Evolutionary conservation across 2,113 vertebrate genomes (phyloP).

Genomic region (Silurus meridionalis): DNA sequence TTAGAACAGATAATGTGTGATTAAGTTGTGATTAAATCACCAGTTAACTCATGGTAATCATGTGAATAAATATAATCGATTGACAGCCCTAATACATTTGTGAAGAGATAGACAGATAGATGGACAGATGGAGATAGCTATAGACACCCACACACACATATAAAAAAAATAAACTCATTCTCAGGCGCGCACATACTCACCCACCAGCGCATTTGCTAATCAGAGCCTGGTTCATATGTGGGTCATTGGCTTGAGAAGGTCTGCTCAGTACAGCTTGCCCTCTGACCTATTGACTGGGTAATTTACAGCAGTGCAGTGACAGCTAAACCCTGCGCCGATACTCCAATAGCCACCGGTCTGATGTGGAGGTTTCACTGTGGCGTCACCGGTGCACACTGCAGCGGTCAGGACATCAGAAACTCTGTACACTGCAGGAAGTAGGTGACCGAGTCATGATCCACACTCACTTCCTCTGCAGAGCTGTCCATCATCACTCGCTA

Average conservation of each 20-base stretch:
- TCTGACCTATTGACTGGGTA: slow-evolving; percentile 35
- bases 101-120: too few species aligned
- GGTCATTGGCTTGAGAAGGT: slow-evolving; percentile 5
- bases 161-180: background rate
- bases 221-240: slow-evolving; percentile 2
- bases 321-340: slow-evolving; percentile 7
- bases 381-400: background rate
- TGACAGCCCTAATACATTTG: too few species aligned
- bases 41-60: too few species aligned
- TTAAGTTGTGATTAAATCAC: too few species aligned
- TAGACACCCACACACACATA: background rate
- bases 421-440: background rate
- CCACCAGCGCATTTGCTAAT: slow-evolving; percentile 6
- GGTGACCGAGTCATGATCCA: background rate
- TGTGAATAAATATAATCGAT: too few species aligned
- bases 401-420: background rate
- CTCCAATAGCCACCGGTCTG: background rate
- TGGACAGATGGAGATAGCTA: too few species aligned
- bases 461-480: background rate
- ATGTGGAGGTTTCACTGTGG: background rate
- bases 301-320: background rate
- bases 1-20: too few species aligned
- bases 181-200: background rate
- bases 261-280: slow-evolving; percentile 23
- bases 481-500: background rate